These are phyloP conservation scores for Tricholauxania praeusta DNA, from an alignment of 2,888 invertebrate genomes.

Conservation along the genomic window DNA sequence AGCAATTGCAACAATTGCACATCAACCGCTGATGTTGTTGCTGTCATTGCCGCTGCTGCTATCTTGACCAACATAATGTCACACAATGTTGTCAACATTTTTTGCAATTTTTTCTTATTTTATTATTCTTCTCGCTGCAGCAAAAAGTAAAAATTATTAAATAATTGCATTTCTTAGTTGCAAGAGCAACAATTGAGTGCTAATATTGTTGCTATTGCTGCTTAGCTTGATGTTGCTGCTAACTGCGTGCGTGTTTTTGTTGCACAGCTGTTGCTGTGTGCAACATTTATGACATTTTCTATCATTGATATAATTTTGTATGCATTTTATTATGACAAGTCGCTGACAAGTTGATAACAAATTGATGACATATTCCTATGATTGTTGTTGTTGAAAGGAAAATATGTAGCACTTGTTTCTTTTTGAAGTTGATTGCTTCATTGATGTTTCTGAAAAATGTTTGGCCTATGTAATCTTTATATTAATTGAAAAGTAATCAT, in stretches of 20 bases:
- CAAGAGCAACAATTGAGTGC: slow-evolving; percentile 38
- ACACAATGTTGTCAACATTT: slow-evolving; percentile 28
- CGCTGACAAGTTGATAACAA: slow-evolving; percentile 43
- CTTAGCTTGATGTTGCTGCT: not conserved
- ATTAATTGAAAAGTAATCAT: too few species aligned
- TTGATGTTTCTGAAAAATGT: too few species aligned
- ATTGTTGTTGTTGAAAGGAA: too few species aligned
- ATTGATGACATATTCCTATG: slow-evolving; percentile 36
- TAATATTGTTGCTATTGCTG: slow-evolving; percentile 20
- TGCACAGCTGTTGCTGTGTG: not conserved
- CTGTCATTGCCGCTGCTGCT: slow-evolving; percentile 27
- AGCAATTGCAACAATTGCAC: slow-evolving; percentile 48
- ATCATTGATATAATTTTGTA: slow-evolving; percentile 28
- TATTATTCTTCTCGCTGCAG: slow-evolving; percentile 21
- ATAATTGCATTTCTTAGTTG: slow-evolving; percentile 17
- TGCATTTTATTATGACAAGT: slow-evolving; percentile 44
- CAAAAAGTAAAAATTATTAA: slow-evolving; percentile 18
- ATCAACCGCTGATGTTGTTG: slow-evolving; percentile 30
- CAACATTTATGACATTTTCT: slow-evolving; percentile 38
- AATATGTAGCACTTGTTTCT: too few species aligned
- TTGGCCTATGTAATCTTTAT: too few species aligned
- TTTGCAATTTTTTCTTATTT: slow-evolving; percentile 17
- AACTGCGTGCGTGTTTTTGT: slow-evolving; percentile 5
- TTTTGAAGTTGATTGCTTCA: too few species aligned
- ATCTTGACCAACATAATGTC: slow-evolving; percentile 32